Conservation (phyloP, 2,113 vertebrate species). For the Larimichthys crocea region DNA sequence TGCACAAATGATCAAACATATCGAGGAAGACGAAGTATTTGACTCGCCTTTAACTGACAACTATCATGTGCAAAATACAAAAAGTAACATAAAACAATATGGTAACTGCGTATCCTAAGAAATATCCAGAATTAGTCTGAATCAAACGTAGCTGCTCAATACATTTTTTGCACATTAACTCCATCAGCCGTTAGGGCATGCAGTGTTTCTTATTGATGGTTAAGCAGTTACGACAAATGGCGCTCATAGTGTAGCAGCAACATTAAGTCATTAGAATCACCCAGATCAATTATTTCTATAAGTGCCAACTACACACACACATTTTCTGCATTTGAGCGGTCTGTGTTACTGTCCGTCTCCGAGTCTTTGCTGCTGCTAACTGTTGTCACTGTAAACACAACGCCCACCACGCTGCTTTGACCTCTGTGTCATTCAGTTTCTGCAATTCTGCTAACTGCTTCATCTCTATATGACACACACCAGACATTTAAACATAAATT, state of each 20-base stretch:
- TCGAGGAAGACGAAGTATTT: not conserved
- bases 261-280: conserved; percentile 11
- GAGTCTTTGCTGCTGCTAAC: not conserved
- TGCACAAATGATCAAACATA: not conserved
- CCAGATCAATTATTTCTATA: conserved; percentile 9
- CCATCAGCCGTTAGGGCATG: not conserved
- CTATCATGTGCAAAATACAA: not conserved
- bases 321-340: not conserved
- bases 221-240: conserved; percentile 29
- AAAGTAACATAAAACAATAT: not conserved
- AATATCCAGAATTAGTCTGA: not conserved
- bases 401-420: not conserved
- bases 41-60: not conserved
- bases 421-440: not conserved
- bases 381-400: conserved; percentile 2
- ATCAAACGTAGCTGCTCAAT: not conserved
- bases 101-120: not conserved
- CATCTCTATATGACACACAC: not conserved
- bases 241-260: not conserved
- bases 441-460: not conserved
- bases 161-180: not conserved
- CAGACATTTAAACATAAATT: not conserved
- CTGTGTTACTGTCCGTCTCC: not conserved
- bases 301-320: not conserved
- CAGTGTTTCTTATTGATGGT: conserved; percentile 5